These are phyloP conservation scores for Lithobates sylvaticus DNA, from an alignment of 2,797 vertebrate genomes.

Conservation along the genomic window DNA sequence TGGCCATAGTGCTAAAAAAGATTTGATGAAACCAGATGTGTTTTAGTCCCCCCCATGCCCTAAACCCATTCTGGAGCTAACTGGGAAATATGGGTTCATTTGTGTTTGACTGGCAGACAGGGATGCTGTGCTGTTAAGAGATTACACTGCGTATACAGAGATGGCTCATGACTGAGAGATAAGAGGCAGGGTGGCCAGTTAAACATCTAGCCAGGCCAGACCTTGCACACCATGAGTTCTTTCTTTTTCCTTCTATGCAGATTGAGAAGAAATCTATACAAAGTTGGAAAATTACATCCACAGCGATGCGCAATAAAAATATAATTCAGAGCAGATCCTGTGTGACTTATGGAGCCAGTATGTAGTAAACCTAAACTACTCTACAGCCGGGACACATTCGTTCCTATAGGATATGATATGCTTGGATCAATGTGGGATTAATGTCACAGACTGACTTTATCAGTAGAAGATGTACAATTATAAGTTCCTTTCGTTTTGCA, in stretches of 20 bases:
- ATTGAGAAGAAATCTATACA: not conserved
- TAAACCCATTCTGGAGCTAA: not conserved
- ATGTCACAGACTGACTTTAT: not conserved
- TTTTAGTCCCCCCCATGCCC: no score
- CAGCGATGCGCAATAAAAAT: not conserved
- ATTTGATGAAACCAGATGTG: no score
- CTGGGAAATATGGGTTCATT: slow-evolving; percentile 18
- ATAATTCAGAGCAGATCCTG: slow-evolving; percentile 13
- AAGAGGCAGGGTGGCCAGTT: slow-evolving; percentile 32
- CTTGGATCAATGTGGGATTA: not conserved
- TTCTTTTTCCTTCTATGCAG: not conserved
- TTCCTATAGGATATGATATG: not conserved
- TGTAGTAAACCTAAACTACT: not conserved
- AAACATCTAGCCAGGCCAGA: slow-evolving; percentile 1
- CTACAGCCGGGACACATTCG: not conserved
- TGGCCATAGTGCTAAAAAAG: no score
- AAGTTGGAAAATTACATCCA: not conserved
- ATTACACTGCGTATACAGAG: slow-evolving; percentile 14
- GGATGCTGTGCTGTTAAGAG: not conserved
- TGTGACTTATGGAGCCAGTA: not conserved
- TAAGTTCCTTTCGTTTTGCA: not conserved
- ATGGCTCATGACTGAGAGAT: slow-evolving; percentile 27
- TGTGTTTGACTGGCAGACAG: slow-evolving; percentile 17
- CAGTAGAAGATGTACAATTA: not conserved
- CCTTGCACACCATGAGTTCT: not conserved